These are phyloP conservation scores for Eidolon helvum DNA, from an alignment of 2,113 vertebrate genomes.

Conservation along the genomic window DNA sequence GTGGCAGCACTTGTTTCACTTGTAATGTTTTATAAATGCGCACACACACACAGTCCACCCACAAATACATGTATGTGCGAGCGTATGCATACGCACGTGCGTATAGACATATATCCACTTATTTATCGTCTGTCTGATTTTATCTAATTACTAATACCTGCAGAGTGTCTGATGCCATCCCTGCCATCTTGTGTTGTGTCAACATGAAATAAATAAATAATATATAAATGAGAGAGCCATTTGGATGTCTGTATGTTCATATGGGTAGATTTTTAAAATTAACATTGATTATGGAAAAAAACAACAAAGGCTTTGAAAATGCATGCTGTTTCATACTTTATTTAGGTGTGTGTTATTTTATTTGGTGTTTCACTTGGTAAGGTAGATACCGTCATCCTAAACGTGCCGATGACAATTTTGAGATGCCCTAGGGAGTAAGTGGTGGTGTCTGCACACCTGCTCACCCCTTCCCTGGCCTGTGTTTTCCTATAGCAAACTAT, in stretches of 20 bases:
- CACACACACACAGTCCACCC: neutral
- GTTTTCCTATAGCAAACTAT: fast-evolving
- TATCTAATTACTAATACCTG: neutral
- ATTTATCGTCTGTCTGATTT: neutral
- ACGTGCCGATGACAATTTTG: neutral
- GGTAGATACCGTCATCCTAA: neutral
- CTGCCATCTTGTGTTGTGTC: neutral
- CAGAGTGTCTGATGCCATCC: neutral
- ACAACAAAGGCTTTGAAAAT: neutral
- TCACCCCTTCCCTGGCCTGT: fast-evolving
- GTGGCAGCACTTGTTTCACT: neutral
- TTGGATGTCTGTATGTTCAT: neutral
- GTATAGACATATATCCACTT: neutral
- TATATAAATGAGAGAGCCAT: neutral
- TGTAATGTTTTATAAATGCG: neutral
- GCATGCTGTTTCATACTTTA: neutral
- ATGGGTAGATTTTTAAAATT: neutral
- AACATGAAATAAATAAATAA: neutral
- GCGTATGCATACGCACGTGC: neutral
- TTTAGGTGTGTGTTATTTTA: neutral
- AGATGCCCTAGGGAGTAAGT: neutral
- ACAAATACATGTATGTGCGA: too few species aligned
- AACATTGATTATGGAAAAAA: neutral
- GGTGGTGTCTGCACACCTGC: too few species aligned
- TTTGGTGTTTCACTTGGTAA: neutral